Percentiles rank a stretch among this genome's conserved stretches.
Evolutionary conservation across 2,888 invertebrate species (phyloP).

Genomic region (Rhingia campestris): DNA sequence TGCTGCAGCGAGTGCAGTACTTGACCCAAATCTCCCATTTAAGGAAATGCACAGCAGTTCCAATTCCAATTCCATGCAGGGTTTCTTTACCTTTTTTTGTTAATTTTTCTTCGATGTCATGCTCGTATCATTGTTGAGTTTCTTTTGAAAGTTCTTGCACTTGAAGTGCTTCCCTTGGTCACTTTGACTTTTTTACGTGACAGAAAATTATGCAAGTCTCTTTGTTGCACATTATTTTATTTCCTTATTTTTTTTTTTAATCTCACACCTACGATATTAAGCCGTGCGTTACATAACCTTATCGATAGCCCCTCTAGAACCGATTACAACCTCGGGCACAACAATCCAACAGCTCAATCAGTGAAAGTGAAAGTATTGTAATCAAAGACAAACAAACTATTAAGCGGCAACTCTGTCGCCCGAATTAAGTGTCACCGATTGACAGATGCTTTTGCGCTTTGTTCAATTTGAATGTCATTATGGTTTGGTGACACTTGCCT

Average conservation of each 20-base stretch:
- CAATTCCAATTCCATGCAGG: slow-evolving; percentile 56
- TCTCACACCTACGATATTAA: slow-evolving; percentile 9
- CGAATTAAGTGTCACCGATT: slow-evolving; percentile 35
- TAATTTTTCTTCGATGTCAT: slow-evolving; percentile 46
- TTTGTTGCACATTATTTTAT: not conserved
- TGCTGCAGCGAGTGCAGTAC: slow-evolving; percentile 43
- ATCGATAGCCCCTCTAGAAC: slow-evolving; percentile 17
- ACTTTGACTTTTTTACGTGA: slow-evolving; percentile 26
- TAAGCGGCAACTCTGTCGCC: slow-evolving; percentile 13
- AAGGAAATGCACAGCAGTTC: slow-evolving; percentile 66
- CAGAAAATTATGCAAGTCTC: slow-evolving; percentile 5
- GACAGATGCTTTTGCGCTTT: slow-evolving; percentile 13
- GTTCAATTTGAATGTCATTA: slow-evolving; percentile 33
- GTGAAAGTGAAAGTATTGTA: slow-evolving; percentile 61
- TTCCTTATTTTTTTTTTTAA: not conserved
- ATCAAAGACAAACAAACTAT: not conserved
- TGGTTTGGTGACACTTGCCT: slow-evolving; percentile 5
- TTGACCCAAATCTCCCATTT: slow-evolving; percentile 70
- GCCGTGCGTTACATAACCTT: slow-evolving; percentile 22
- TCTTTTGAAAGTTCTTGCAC: slow-evolving; percentile 68
- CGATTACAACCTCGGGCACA: slow-evolving; percentile 1
- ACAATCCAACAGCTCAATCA: slow-evolving; percentile 28
- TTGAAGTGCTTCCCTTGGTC: slow-evolving; percentile 63
- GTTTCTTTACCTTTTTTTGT: slow-evolving; percentile 54
- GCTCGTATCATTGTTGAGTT: slow-evolving; percentile 49